Evolutionary conservation across 2,113 vertebrate species (phyloP), one percentile per base, ranked within the genome.

Genomic region (Marmota monax): DNA sequence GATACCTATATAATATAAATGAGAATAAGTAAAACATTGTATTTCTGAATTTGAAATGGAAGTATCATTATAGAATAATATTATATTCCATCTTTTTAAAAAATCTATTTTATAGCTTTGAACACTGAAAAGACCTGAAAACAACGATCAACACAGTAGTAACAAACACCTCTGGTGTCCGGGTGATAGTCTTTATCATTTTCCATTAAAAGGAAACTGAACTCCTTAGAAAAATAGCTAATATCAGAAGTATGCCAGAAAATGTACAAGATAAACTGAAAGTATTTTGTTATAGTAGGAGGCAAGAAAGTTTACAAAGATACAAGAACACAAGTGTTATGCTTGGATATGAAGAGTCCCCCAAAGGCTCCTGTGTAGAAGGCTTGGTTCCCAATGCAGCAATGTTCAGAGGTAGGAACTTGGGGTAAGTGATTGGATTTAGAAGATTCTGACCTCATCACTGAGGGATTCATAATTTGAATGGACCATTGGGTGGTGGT

Each of bases 31-130:
- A 78, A 89, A 96, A 88, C 20, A 14, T 88, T 91, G 48, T 61
- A 61, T 72, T 92, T 17, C 37, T 96, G 42, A 88, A 88, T 76
- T 77, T 96, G 79, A 83, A 83, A 90, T 79, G 23, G 27, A 95
- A 90, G 16, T 79, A 90, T 73, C 56, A 74, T 63, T 84, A 89
- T 78, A 92, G 69, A 74, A 10, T 78, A 7, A 14, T 37, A 7
- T 45, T 86, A 9, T 73, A 76, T 67, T 83, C 93, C 2, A 76
- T 74, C 9, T 92, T 90, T 45, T 58, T 42, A 20, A 85, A 89
- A 84, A 73, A 67, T 84, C 1, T 61, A 39, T 83, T 91, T 95
- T 84, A 37, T 88, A 79, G 29, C 18, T 94, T 94, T 86, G 42
- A 84, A 95, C 12, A 56, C 20, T 79, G 61, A 51, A 91, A 95